These are phyloP conservation scores for Cervus canadensis DNA, from an alignment of 2,113 vertebrate species.

Conservation along the genomic window DNA sequence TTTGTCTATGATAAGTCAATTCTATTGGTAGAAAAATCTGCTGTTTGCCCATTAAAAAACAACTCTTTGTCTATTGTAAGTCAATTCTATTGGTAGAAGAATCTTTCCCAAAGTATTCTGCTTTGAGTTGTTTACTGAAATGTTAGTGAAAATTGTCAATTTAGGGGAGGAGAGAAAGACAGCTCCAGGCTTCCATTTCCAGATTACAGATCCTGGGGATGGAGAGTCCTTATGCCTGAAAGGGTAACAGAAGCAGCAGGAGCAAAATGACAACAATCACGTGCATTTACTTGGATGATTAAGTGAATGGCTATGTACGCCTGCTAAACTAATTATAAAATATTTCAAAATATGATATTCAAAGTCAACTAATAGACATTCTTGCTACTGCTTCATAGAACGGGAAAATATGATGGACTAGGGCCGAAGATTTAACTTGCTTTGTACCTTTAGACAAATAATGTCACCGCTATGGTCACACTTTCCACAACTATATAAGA, in stretches of 20 bases:
- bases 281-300: not conserved
- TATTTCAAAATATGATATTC: not conserved
- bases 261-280: not conserved
- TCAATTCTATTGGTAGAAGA: not conserved
- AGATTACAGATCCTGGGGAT: not conserved
- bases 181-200: not conserved
- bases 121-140: not conserved
- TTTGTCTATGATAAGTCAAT: not conserved
- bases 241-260: not conserved
- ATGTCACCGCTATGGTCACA: not conserved
- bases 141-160: not conserved
- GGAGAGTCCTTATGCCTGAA: not conserved
- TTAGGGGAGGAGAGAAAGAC: not conserved
- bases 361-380: not conserved
- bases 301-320: not conserved
- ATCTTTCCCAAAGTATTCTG: not conserved
- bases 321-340: not conserved
- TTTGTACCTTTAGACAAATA: conserved; percentile 6
- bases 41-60: not conserved
- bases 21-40: not conserved
- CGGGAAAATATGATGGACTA: not conserved
- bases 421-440: not conserved
- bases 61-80: not conserved
- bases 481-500: not conserved
- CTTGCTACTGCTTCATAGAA: not conserved